Base-by-base conservation (phyloP, 2,113 vertebrate species). In the Nymphicus hollandicus region DNA sequence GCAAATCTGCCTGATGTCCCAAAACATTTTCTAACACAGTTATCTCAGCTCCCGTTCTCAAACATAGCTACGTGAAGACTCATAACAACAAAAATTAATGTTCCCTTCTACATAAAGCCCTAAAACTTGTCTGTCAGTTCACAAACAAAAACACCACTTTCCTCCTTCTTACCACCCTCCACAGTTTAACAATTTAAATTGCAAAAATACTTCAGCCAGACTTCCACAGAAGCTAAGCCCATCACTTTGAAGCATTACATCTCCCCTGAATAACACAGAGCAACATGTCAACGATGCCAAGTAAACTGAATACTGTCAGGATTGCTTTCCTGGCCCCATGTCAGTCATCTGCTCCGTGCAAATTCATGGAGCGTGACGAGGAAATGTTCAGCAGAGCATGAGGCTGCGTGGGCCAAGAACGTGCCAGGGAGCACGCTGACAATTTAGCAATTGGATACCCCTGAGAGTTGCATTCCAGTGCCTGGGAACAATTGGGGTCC, bases 381-480 rank as follows among this genome's bases (percentile, higher is more conserved):
- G 86, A 91, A 93, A 73, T 2, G 37, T 28, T 80, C 19, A 1
- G 66, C 88, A 72, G 69, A 84, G 79, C 13, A 1, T 1, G 1
- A 81, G 68, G 86, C 41, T 15, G 63, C 0, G 0, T 11, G 60
- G 81, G 91, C 95, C 92, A 96, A 70, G 95, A 97, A 86, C 68
- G 50, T 94, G 91, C 91, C 94, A 83, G 79, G 91, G 76, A 95
- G 86, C 76, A 88, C 2, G 25, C 71, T 11, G 60, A 64, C 28
- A 73, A 58, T 92, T 91, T 37, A 90, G 94, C 86, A 41, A 31
- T 2, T 58, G 86, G 88, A 91, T 2, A 4, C n/a, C 43, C 68
- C 25, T 3, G 60, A 52, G 25, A 61, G 22, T 25, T 7, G 4
- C 64, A 23, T 93, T 94, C 86, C 92, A 86, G 79, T 0, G 2